Base-by-base conservation (phyloP, 1,140 invertebrate genomes). In the Musca domestica region DNA sequence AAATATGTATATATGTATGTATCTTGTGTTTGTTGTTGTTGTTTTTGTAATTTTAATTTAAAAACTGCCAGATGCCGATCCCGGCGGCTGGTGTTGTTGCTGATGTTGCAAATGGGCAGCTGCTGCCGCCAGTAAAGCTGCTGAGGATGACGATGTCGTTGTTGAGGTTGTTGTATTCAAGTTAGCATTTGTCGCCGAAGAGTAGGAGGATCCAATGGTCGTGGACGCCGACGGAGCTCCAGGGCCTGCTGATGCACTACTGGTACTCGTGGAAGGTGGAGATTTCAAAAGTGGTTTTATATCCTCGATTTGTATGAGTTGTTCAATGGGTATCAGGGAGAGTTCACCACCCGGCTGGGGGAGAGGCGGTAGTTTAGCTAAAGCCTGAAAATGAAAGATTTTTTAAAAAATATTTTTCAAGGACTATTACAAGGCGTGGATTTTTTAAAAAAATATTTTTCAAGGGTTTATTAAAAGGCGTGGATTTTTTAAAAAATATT, bases 311-410 rank as follows among this genome's bases (percentile, higher is more conserved):
- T 89, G 87, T 70, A 89, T 89, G 23, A 89, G 79, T 72, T 89
- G 83, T 76, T 93, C 91, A 74, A 94, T 92, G 41, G 91, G 91
- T 73, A 94, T 92, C 67, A 90, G 87, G 1, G 89, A 91, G 46
- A 94, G 82, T 76, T 94, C 92, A 20, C 92, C 92, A 6, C 91
- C 91, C 3, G 89, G 69, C 64, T 76, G 80, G 9, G 76, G 77
- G 52, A 81, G 71, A 0, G 79, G 80, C 63, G 69, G 71, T 64
- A 81, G 65, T 71, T 75, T 80, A 19, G 77, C 75, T 47, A 80
- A 65, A 70, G 76, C 77, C 80, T 73, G 15, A 19, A 54, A 3
- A 20, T 4, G 22, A 2, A 23, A 19, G 10, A 19, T 54, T 5
- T 54, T 5, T 20, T 10, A 51, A 51, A 10, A 10, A 10, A 6